Evolutionary conservation across 30 jellyfish, hydroid and myxozoan species (phyloP), one percentile per base, ranked within the genome.

Genomic region (Cassiopea xamachana): DNA sequence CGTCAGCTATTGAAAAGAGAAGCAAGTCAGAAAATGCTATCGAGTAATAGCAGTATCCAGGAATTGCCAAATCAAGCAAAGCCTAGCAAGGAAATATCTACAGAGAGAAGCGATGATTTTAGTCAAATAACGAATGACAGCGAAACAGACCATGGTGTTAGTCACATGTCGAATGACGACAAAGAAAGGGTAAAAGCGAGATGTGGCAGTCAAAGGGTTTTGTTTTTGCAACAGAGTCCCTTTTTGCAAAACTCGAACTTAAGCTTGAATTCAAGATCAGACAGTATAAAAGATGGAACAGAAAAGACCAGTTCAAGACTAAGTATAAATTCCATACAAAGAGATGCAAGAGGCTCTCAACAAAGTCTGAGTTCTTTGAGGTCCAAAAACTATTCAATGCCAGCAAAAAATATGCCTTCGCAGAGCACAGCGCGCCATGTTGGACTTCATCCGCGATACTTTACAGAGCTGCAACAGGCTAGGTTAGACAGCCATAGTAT

Each of bases 1-100:
- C 71, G 94, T 14, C 94, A 77, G 49, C 79, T 87, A 1, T 47
- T 87, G 79, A 87, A 87, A 50, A 81, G 82, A 43, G 94, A 87
- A 62, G 68, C 89, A 39, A 16, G 84, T 15, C 67, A 50, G 67
- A 73, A 75, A 46, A 75, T 75, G 2, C 1, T 5, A 3, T 9
- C 8, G n/a, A 75, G 84, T 39, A 14, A 64, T 17, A 64, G 39
- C 2, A 4, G 2, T 64, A 17, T 64, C 6, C 8, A 64, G 15
- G 74, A 4, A 64, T 7, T 7, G 27, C 5, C 43, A 2, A 17
- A 64, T 64, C 39, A 2, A 2, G 74, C 6, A 9, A 55, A 7
- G 43, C 8, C 8, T 64, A 14, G 8, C 74, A 14, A 64, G 0
- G 39, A 14, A 64, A 55, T 55, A 55, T 55, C 10, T 6, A 55